Evolutionary conservation across 2,888 invertebrate genomes (phyloP).

Genomic region (Phoronis australis): DNA sequence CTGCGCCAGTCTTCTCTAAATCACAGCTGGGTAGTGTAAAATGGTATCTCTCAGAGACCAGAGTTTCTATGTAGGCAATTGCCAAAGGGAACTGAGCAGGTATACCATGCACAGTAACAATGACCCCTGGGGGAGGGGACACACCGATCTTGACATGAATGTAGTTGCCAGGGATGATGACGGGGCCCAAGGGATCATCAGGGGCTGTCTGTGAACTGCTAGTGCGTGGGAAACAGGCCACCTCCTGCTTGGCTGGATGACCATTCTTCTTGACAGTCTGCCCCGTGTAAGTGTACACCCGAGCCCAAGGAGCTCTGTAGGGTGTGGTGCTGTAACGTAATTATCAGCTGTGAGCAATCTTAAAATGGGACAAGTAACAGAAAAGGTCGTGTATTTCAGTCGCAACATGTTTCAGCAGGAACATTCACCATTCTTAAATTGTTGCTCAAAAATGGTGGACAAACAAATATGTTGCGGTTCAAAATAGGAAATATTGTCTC

Average conservation of each 20-base stretch:
- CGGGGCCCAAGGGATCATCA: slow-evolving; percentile 44
- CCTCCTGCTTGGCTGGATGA: slow-evolving; percentile 41
- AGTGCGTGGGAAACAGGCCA: slow-evolving; percentile 45
- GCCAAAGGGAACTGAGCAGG: slow-evolving; percentile 50
- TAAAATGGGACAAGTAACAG: too few species aligned
- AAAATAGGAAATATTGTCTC: too few species aligned
- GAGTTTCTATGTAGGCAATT: slow-evolving; percentile 47
- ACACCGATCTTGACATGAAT: slow-evolving; percentile 44
- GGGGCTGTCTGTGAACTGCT: slow-evolving; percentile 33
- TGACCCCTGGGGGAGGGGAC: slow-evolving; percentile 41
- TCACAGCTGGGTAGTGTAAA: too few species aligned
- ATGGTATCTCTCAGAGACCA: slow-evolving; percentile 38
- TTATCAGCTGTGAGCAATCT: too few species aligned
- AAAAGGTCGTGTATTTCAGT: too few species aligned
- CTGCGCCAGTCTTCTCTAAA: background rate
- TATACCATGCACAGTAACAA: slow-evolving; percentile 47
- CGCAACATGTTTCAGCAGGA: too few species aligned
- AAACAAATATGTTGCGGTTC: too few species aligned
- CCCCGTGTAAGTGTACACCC: slow-evolving; percentile 45
- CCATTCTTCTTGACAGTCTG: slow-evolving; percentile 46
- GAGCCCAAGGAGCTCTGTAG: slow-evolving; percentile 47
- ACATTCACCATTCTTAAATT: too few species aligned
- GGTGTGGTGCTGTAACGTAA: slow-evolving; percentile 32
- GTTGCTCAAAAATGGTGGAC: too few species aligned
- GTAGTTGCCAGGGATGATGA: slow-evolving; percentile 43